phyloP scores from a whole-genome alignment of 2,888 invertebrate species.

The Girardia tigrina region DNA sequence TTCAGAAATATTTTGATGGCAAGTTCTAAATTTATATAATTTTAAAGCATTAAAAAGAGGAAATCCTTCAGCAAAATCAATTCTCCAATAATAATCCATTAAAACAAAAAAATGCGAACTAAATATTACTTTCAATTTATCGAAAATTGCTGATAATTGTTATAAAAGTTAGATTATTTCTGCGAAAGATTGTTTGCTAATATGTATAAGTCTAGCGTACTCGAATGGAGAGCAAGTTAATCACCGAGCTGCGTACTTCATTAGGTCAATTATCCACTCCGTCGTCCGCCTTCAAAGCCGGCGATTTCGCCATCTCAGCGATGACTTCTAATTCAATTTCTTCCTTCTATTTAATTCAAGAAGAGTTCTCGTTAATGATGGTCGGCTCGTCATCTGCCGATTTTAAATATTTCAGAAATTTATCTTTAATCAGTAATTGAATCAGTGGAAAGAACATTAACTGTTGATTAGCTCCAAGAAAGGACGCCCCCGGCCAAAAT shows the following conservation, averaged over 20 bases:
- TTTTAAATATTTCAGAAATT: neutral
- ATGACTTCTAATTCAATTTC: neutral
- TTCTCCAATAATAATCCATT: too few species aligned
- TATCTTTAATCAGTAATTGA: neutral
- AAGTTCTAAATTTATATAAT: too few species aligned
- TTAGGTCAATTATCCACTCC: conserved; percentile 7
- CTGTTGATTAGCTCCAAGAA: neutral
- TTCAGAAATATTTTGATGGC: too few species aligned
- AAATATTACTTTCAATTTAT: too few species aligned
- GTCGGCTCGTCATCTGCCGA: neutral
- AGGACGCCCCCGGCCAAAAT: too few species aligned
- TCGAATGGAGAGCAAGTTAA: neutral
- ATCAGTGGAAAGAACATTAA: neutral
- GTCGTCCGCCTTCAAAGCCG: neutral
- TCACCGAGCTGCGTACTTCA: conserved; percentile 6
- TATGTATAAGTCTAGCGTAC: conserved; percentile 5
- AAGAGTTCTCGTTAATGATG: neutral
- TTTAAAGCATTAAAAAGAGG: too few species aligned
- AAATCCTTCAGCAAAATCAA: too few species aligned
- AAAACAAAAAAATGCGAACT: too few species aligned
- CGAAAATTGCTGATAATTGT: too few species aligned
- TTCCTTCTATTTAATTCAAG: neutral
- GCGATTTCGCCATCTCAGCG: neutral
- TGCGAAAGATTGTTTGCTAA: too few species aligned
- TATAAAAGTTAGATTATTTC: too few species aligned